Conservation (phyloP, 2,888 invertebrate genomes). For the Homarus gammarus region DNA sequence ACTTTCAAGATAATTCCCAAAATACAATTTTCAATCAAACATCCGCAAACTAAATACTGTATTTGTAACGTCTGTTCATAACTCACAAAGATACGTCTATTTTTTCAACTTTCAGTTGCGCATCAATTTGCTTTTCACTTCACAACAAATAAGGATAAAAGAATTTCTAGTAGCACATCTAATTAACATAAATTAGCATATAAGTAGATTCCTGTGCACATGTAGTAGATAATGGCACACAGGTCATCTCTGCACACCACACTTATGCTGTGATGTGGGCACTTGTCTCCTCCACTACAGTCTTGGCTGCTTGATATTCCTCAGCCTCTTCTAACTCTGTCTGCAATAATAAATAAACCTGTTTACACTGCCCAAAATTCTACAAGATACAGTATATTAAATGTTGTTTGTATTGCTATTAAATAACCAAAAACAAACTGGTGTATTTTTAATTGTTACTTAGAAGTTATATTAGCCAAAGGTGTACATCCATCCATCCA, state of each 20-base stretch:
- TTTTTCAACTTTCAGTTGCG: too few species aligned
- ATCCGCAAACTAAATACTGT: neutral
- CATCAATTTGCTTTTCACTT: slow-evolving; percentile 11
- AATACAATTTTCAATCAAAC: neutral
- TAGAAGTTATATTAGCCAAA: too few species aligned
- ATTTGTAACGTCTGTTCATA: too few species aligned
- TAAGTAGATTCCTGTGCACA: slow-evolving; percentile 3
- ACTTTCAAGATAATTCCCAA: neutral
- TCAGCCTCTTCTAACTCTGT: slow-evolving; percentile 73
- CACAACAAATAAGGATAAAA: neutral
- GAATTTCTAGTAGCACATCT: neutral
- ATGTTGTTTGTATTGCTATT: too few species aligned
- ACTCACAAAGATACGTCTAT: too few species aligned
- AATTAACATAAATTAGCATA: too few species aligned
- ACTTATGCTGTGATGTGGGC: slow-evolving; percentile 67
- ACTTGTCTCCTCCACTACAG: slow-evolving; percentile 50
- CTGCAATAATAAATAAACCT: slow-evolving; percentile 39
- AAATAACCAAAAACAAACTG: too few species aligned
- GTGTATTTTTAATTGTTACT: too few species aligned
- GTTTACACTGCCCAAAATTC: too few species aligned
- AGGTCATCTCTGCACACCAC: neutral
- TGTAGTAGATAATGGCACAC: neutral
- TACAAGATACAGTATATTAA: too few species aligned
- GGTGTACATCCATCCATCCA: too few species aligned
- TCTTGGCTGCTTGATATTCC: slow-evolving; percentile 66